phyloP scores from a whole-genome alignment of 2,113 vertebrate species.

The Galemys pyrenaicus region DNA sequence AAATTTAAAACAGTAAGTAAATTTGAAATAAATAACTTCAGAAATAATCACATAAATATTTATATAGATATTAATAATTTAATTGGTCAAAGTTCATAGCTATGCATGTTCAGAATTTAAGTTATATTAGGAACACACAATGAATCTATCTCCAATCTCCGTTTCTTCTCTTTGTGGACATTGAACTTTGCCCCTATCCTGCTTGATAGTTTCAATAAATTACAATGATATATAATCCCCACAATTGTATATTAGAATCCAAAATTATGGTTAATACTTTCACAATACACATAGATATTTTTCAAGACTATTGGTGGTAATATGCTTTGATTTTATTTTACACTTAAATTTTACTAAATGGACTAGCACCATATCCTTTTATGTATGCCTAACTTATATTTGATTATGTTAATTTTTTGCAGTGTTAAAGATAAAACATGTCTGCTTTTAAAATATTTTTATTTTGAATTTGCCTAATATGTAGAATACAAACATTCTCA shows the following conservation, averaged over 20 bases:
- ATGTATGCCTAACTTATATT: background rate
- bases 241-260: background rate
- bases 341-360: background rate
- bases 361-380: background rate
- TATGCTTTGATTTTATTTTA: background rate
- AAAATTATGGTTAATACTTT: background rate
- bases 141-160: background rate
- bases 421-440: background rate
- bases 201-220: background rate
- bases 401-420: background rate
- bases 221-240: background rate
- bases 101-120: background rate
- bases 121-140: background rate
- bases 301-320: background rate
- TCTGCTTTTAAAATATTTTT: background rate
- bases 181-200: background rate
- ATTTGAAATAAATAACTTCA: background rate
- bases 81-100: background rate
- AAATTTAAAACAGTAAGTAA: background rate
- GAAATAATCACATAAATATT: background rate
- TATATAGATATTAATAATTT: background rate
- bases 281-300: background rate
- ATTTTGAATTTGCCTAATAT: background rate
- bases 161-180: background rate
- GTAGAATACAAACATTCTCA: background rate